These are phyloP conservation scores for Pipistrellus kuhlii DNA, from an alignment of 2,797 vertebrate genomes.

Conservation along the genomic window DNA sequence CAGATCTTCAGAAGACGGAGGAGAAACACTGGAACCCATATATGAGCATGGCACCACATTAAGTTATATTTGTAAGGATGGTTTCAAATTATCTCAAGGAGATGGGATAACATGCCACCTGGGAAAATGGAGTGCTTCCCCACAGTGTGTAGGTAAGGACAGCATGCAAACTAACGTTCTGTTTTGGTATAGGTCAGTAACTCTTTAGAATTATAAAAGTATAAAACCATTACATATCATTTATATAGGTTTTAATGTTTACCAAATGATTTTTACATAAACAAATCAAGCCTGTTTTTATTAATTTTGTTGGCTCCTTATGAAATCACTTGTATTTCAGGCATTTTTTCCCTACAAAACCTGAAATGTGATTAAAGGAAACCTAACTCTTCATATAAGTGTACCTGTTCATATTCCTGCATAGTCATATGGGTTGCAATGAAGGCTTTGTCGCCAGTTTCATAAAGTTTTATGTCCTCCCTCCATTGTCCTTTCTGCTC, in stretches of 20 bases:
- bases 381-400: background rate
- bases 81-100: background rate
- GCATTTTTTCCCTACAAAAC: background rate
- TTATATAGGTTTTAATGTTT: background rate
- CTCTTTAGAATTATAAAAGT: background rate
- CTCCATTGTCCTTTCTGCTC: background rate
- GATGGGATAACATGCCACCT: slow-evolving; percentile 73
- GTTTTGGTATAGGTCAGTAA: background rate
- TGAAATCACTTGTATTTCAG: background rate
- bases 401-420: background rate
- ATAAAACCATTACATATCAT: background rate
- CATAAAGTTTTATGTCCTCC: background rate
- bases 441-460: background rate
- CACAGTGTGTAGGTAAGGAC: slow-evolving; percentile 80
- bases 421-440: background rate
- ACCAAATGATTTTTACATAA: background rate
- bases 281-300: background rate
- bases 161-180: background rate
- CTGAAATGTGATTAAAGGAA: background rate
- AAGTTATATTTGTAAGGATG: slow-evolving; percentile 71
- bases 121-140: slow-evolving; percentile 83
- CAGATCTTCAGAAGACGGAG: background rate
- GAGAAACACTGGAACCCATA: background rate
- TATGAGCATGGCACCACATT: slow-evolving; percentile 80
- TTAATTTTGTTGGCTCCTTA: background rate